Base-by-base conservation (phyloP, 2,113 vertebrate genomes). In the Albula goreensis region DNA sequence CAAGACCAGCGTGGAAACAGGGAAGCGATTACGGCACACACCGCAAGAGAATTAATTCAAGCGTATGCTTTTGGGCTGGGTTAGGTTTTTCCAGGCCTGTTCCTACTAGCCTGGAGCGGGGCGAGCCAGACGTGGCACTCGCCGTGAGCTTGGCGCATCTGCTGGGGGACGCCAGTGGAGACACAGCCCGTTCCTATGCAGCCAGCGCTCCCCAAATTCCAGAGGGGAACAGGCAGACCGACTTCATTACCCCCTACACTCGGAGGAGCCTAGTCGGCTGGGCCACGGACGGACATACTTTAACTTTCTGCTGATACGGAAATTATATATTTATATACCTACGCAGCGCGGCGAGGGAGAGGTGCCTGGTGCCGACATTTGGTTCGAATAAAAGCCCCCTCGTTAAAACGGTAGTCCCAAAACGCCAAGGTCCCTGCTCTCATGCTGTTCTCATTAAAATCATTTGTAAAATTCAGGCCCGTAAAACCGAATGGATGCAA, bases 391-490 rank as follows among this genome's bases (percentile, higher is more conserved):
- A 87, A 78, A 53, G 31, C 31, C 63, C 63, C 19, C 60, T 87
- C 78, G 79, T 87, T 87, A 87, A 56, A 77, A 87, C 86, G 81
- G 83, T 87, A 87, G 86, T 81, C 79, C 49, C 48, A 81, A 25
- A 81, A 60, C 25, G 25, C 51, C 50, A 49, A 77, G 51, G 50
- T 49, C 13, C 57, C 13, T 31, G 78, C n/a, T 17, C 85, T 80
- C 86, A 85, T 74, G 83, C 60, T 77, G 80, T 50, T 81, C 83
- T 81, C 86, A 85, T 87, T 87, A 87, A 81, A 85, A 85, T 85
- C 50, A 77, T 85, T 84, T 85, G 83, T 85, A 85, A 66, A 85
- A 87, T 81, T 70, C n/a, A 41, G 78, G 78, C 83, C 53, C 50
- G 15, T 87, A 85, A 87, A 87, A 85, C 41, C 57, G 51, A 81